phyloP scores from a whole-genome alignment of 1,140 invertebrate species.

The Akabosia matsudoensis region DNA sequence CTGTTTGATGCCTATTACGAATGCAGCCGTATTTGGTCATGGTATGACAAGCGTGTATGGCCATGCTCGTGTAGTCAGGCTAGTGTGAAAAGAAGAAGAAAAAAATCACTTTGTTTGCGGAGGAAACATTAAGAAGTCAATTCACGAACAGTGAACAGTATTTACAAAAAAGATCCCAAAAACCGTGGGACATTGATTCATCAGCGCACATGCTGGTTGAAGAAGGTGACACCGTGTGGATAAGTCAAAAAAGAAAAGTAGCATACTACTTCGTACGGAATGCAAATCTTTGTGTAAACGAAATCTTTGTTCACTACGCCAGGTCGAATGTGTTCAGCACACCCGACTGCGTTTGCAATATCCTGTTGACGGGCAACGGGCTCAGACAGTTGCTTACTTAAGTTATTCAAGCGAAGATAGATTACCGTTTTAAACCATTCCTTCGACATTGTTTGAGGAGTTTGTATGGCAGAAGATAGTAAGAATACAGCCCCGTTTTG shows the following conservation, averaged over 20 bases:
- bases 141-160: background rate
- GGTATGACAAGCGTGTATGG: background rate
- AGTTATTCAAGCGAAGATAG: background rate
- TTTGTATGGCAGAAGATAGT: too few relatives aligned
- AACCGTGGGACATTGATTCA: background rate
- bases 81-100: background rate
- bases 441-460: background rate
- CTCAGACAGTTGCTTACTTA: background rate
- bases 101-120: background rate
- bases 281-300: too few relatives aligned
- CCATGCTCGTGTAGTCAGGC: background rate
- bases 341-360: background rate
- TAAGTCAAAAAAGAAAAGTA: background rate
- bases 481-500: background rate
- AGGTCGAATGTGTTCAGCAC: background rate
- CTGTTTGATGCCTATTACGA: background rate
- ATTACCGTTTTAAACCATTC: background rate
- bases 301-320: too few relatives aligned
- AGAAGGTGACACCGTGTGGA: background rate
- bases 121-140: background rate
- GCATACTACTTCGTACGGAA: too few relatives aligned
- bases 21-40: slow-evolving; percentile 3
- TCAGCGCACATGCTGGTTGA: background rate
- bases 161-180: background rate
- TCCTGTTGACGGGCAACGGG: background rate